Base-by-base conservation (phyloP, 2,888 invertebrate genomes). In the Campopleginae sp. region DNA sequence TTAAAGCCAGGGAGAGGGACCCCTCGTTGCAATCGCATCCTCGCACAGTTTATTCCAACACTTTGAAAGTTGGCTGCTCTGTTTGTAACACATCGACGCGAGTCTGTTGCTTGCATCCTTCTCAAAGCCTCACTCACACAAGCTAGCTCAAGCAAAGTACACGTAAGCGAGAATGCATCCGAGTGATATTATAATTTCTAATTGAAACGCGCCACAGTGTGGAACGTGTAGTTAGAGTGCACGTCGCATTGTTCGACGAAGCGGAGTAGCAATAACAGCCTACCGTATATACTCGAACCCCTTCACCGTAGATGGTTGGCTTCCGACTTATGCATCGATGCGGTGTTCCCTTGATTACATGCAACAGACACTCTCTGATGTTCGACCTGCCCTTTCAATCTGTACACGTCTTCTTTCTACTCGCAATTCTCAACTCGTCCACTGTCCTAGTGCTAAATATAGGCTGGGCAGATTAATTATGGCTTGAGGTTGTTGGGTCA, bases 121-220 rank as follows among this genome's bases (percentile, higher is more conserved):
- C 51, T 51, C 51, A 17, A 38, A 51, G 27, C 42, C n/a, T n/a
- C 68, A 42, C 66, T 33, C 44, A 44, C 71, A 44, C 27, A 38
- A 42, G 63, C 14, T 33, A 14, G 58, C 12, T n/a, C n/a, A n/a
- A 19, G 19, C 54, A 48, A 7, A 48, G 46, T 68, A 31, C 68
- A 38, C 66, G 33, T 63, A 80, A 80, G 80, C 42, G 78, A 70
- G 75, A 79, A 82, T 79, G 82, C 75, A 82, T 48, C 27, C 54
- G 79, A 66, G 85, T 82, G 82, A 85, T 85, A 82, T 85, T 82
- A 85, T 82, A 79, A 82, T 82, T 85, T 79, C 68, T 85, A 82
- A 85, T 85, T 85, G 79, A 79, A 85, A 85, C 85, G 85, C 85
- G 85, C 75, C 66, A 72, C 85, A 79, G 71, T 82, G 85, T 79